Conservation (phyloP, 2,888 invertebrate species). For the Nephrocerus scutellatus region DNA sequence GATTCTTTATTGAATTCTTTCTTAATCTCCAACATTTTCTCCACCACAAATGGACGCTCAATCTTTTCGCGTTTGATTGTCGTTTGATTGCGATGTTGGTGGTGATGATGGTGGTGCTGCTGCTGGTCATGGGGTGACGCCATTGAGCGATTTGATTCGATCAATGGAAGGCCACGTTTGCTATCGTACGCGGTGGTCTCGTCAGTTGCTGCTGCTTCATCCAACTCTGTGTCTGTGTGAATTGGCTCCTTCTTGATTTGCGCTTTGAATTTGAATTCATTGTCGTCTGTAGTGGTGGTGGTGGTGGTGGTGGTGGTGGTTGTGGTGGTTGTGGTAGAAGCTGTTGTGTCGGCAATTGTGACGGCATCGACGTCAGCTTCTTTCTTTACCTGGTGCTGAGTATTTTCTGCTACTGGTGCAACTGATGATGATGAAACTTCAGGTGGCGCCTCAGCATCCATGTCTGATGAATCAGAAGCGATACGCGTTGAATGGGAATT, state of each 20-base stretch:
- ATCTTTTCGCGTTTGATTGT: slow-evolving; percentile 20
- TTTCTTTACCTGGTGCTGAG: not conserved
- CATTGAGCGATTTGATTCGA: slow-evolving; percentile 34
- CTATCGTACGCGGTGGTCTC: too few species aligned
- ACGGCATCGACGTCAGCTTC: not conserved
- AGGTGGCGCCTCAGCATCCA: slow-evolving; percentile 13
- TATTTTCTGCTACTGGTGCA: not conserved
- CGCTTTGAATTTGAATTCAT: slow-evolving; percentile 50
- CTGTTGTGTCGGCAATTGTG: not conserved
- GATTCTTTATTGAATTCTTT: slow-evolving; percentile 37
- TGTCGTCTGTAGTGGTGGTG: slow-evolving; percentile 34
- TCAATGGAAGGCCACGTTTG: too few species aligned
- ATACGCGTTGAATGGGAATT: slow-evolving; percentile 63
- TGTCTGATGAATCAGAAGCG: slow-evolving; percentile 72
- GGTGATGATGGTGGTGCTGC: slow-evolving; percentile 14
- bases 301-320: too few species aligned
- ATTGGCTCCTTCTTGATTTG: slow-evolving; percentile 56
- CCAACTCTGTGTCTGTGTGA: too few species aligned
- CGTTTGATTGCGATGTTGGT: not conserved
- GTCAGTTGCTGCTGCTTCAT: slow-evolving; percentile 31
- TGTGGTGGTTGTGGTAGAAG: too few species aligned
- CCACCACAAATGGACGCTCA: slow-evolving; percentile 15
- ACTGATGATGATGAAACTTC: not conserved
- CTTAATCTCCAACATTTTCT: slow-evolving; percentile 37
- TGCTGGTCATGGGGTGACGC: slow-evolving; percentile 50